phyloP scores from a whole-genome alignment of 2,888 invertebrate species.

The Drosophila helvetica region DNA sequence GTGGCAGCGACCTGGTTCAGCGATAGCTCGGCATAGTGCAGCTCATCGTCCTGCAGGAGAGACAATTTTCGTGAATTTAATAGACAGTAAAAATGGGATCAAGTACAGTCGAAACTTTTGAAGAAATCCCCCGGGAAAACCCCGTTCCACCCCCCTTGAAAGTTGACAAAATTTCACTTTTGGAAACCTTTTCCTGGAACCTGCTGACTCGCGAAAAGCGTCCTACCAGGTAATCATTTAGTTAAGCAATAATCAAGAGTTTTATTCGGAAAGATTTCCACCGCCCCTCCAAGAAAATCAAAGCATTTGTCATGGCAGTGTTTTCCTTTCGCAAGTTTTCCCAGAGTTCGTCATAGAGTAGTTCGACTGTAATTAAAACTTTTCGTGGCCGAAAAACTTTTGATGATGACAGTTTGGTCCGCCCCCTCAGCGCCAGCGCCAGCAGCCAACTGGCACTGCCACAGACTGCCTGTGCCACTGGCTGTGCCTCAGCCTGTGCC shows the following conservation, averaged over 20 bases:
- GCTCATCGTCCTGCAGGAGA: conserved; percentile 81
- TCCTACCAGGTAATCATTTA: neutral
- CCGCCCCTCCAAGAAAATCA: conserved; percentile 51
- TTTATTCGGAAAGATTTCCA: too few relatives aligned
- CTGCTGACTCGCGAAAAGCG: neutral
- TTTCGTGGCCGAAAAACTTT: conserved; percentile 47
- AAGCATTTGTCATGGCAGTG: conserved; percentile 57
- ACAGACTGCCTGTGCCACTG: neutral
- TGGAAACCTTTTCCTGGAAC: neutral
- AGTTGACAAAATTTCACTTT: neutral
- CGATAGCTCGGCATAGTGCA: conserved; percentile 84
- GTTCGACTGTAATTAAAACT: conserved; percentile 61
- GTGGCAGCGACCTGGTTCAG: conserved; percentile 72
- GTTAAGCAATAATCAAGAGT: neutral
- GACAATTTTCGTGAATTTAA: conserved; percentile 30
- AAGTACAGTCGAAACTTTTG: neutral
- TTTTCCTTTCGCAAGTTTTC: conserved; percentile 1
- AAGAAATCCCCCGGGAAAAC: neutral
- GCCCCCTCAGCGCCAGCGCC: neutral
- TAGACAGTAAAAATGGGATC: conserved; percentile 45
- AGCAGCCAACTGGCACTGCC: neutral
- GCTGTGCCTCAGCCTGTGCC: neutral
- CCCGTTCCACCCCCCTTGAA: neutral
- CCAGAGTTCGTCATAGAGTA: conserved; percentile 40
- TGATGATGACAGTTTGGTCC: conserved; percentile 37